Evolutionary conservation across 2,888 invertebrate species (phyloP).

Genomic region (Cyclophora albipunctata): DNA sequence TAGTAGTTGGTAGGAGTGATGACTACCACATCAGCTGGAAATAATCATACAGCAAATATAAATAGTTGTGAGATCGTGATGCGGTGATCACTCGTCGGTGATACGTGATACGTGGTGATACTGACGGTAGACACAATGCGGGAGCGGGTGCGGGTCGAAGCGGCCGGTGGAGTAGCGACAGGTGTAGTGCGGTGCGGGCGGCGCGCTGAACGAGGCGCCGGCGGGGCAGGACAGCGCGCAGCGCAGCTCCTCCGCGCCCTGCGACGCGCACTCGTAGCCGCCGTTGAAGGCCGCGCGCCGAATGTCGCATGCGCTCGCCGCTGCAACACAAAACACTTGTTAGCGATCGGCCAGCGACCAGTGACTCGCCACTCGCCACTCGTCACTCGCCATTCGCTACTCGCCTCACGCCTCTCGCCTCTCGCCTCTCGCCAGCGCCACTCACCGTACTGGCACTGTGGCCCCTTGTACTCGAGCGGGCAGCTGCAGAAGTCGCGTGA

Average conservation of each 20-base stretch:
- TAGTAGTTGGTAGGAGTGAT: conserved; percentile 41
- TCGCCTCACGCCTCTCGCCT: no score
- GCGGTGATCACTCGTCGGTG: no score
- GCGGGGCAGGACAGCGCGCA: conserved; percentile 81
- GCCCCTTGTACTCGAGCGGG: conserved; percentile 80
- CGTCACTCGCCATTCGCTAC: no score
- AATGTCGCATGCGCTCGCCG: conserved; percentile 69
- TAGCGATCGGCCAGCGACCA: no score
- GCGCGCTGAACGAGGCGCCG: conserved; percentile 77
- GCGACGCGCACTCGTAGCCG: conserved; percentile 81
- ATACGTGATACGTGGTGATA: conserved; percentile 5
- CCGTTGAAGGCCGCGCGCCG: conserved; percentile 84
- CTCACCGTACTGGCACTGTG: conserved; percentile 81
- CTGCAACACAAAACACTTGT: no score
- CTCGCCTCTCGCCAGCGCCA: neutral
- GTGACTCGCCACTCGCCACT: no score
- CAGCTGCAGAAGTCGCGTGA: conserved; percentile 87
- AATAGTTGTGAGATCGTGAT: neutral
- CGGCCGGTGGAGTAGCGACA: conserved; percentile 80
- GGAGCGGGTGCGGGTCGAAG: conserved; percentile 81
- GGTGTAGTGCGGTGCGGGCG: conserved; percentile 77
- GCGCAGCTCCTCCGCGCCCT: conserved; percentile 70
- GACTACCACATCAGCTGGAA: conserved; percentile 49
- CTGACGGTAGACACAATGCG: conserved; percentile 81
- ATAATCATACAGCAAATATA: neutral